Base-by-base conservation (phyloP, 2,113 vertebrate genomes). In the Eretmochelys imbricata region DNA sequence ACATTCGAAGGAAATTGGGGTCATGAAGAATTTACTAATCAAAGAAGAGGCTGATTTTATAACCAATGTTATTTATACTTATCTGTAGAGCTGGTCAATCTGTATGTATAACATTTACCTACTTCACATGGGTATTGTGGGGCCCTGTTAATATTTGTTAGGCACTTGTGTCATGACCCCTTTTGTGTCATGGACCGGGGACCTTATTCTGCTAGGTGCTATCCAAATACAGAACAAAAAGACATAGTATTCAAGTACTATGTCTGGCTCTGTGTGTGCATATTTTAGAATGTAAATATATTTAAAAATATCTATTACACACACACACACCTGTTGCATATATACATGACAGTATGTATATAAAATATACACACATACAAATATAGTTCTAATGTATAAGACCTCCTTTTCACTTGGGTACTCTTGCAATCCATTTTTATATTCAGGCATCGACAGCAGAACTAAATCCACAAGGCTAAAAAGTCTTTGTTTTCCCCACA, bases 381-480 rank as follows among this genome's bases (percentile, higher is more conserved):
- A 10, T 72, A 72, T 72, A 22, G 48, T 38, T 94, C 69, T 46
- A 1, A 0, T 91, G 85, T 93, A 80, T 84, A 85, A 97, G 55
- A 29, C 86, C 46, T 10, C 85, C 10, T 65, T 84, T 93, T 81
- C 8, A 42, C 49, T 0, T 0, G 51, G 55, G 12, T 72, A 79
- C 42, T 35, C 76, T 80, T 94, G 54, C 79, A 93, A 69, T 38
- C 42, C 42, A 22, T 27, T 3, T 87, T 95, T 87, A 54, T 93
- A 35, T n/a, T 89, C 55, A 10, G 91, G 80, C 76, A 93, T 87
- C 59, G 93, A 96, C 91, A 48, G 48, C 65, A 81, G 48, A 89
- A 42, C 22, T 90, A 90, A 82, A 78, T 50, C 49, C 0, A 2
- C 62, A 0, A 80, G 76, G 62, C 65, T 20, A 90, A 86, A 89